Conservation (phyloP, 1,140 invertebrate genomes). For the Mactra quadrangularis region DNA sequence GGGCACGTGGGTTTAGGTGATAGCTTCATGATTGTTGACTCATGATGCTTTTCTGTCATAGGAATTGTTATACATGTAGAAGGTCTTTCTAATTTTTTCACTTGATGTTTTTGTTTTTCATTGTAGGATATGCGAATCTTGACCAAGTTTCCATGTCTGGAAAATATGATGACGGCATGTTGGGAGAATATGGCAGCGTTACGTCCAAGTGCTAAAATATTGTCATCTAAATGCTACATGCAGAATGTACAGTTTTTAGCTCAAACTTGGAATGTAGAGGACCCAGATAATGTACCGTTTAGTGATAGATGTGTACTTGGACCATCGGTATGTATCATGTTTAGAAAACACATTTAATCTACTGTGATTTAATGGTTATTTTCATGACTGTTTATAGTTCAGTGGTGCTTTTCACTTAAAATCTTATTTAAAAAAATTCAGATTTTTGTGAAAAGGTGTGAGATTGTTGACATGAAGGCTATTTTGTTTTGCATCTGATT, state of each 20-base stretch:
- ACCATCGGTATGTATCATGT: slow-evolving; percentile 50
- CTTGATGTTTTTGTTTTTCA: no score
- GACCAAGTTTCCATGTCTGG: slow-evolving; percentile 71
- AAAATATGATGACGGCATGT: slow-evolving; percentile 71
- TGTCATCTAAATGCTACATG: slow-evolving; percentile 63
- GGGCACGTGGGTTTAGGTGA: no score
- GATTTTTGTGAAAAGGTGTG: neutral
- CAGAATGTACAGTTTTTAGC: slow-evolving; percentile 66
- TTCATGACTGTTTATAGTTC: neutral
- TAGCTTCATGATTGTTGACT: no score
- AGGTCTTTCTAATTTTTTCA: no score
- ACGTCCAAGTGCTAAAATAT: slow-evolving; percentile 68
- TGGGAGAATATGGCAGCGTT: slow-evolving; percentile 65
- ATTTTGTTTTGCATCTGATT: neutral
- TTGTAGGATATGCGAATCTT: slow-evolving; percentile 77
- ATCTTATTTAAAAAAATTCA: neutral
- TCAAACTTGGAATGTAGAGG: slow-evolving; percentile 60
- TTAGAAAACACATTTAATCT: neutral
- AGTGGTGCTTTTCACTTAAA: neutral
- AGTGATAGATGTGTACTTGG: slow-evolving; percentile 58
- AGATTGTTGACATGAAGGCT: neutral
- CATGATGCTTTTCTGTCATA: no score
- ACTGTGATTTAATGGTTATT: neutral
- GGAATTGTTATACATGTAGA: no score
- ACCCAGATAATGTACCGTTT: slow-evolving; percentile 4